phyloP scores from a whole-genome alignment of 2,888 invertebrate species.

The Erebia aethiops region DNA sequence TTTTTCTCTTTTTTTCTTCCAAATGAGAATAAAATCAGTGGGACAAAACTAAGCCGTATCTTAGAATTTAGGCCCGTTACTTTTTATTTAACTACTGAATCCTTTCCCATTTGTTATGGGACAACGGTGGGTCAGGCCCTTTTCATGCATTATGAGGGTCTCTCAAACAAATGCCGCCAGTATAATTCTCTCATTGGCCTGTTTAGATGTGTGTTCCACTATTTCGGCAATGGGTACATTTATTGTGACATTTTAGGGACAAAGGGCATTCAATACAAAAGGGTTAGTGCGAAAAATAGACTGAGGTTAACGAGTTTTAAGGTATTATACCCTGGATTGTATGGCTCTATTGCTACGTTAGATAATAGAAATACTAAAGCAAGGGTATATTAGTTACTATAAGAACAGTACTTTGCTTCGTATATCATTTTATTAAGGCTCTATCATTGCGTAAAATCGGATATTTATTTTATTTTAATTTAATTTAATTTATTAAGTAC shows the following conservation, averaged over 20 bases:
- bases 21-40: no score
- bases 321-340: not conserved
- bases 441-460: no score
- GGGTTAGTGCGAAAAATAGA: constrained; percentile 19
- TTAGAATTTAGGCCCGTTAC: not conserved
- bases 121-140: constrained; percentile 11
- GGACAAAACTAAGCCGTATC: not conserved
- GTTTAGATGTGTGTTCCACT: constrained; percentile 21
- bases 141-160: constrained; percentile 18
- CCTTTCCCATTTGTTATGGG: constrained; percentile 9
- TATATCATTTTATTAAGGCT: no score
- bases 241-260: constrained; percentile 17
- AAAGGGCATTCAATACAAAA: constrained; percentile 18
- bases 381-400: no score
- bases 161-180: constrained; percentile 17
- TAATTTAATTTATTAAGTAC: no score
- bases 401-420: no score
- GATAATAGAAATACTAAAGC: no score
- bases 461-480: no score
- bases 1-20: no score
- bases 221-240: constrained; percentile 18
- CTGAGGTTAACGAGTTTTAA: not conserved
- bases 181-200: constrained; percentile 25
- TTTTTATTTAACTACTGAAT: not conserved
- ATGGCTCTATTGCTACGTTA: no score